Evolutionary conservation across 2,888 invertebrate genomes (phyloP).

Genomic region (Apoda limacodes): DNA sequence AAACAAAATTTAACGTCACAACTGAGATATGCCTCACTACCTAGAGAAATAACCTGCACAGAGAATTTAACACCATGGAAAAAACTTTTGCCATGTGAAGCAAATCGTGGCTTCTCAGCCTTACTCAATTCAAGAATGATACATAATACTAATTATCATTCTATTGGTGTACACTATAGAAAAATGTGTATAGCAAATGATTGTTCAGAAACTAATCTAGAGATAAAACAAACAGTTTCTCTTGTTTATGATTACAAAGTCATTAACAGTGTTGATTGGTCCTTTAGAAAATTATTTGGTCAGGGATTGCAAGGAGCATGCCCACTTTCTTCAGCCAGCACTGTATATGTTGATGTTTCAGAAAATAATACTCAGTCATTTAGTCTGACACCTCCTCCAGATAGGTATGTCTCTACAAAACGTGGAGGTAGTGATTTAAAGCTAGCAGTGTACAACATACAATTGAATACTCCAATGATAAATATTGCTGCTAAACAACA

Average conservation of each 20-base stretch:
- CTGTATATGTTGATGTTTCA: constrained; percentile 84
- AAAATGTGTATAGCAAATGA: constrained; percentile 76
- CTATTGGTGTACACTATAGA: constrained; percentile 86
- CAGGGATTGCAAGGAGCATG: constrained; percentile 86
- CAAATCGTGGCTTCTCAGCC: constrained; percentile 87
- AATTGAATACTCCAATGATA: constrained; percentile 67
- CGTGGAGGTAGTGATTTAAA: constrained; percentile 77
- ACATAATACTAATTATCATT: constrained; percentile 94
- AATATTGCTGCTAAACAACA: constrained; percentile 76
- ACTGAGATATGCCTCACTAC: constrained; percentile 88
- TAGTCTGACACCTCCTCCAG: constrained; percentile 73
- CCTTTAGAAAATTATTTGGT: constrained; percentile 87
- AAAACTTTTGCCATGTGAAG: constrained; percentile 95
- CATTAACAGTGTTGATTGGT: constrained; percentile 82
- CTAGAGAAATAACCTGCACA: constrained; percentile 97
- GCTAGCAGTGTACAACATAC: constrained; percentile 80
- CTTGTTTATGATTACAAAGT: constrained; percentile 87
- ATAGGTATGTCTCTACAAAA: constrained; percentile 65
- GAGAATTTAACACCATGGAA: constrained; percentile 99
- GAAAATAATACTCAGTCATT: constrained; percentile 72
- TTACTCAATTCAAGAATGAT: constrained; percentile 91
- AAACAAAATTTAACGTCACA: constrained; percentile 63
- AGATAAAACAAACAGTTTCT: constrained; percentile 87
- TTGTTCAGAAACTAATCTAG: constrained; percentile 75
- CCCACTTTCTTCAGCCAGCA: constrained; percentile 81